Evolutionary conservation across 1,140 invertebrate genomes (phyloP).

Genomic region (Proales similis): DNA sequence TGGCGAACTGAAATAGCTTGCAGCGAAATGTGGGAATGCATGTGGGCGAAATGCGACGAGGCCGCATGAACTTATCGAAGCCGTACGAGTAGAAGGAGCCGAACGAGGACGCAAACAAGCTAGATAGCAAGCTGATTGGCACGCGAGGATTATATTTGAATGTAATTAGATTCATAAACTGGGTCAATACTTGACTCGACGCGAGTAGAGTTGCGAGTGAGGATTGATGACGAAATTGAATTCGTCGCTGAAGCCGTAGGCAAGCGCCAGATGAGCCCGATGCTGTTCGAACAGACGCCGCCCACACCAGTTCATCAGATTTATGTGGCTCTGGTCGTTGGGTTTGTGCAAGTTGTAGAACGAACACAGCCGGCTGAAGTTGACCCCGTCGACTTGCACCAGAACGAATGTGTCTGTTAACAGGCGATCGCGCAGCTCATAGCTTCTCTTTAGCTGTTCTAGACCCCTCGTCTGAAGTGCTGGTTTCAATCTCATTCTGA

Average conservation of each 20-base stretch:
- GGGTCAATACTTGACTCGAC: not conserved
- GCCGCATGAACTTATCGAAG: not conserved
- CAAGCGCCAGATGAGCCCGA: not conserved
- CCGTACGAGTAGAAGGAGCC: not conserved
- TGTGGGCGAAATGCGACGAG: too few relatives aligned
- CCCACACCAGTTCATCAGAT: conserved; percentile 4
- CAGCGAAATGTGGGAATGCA: not conserved
- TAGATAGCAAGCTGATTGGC: not conserved
- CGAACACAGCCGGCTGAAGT: not conserved
- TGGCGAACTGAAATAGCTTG: not conserved
- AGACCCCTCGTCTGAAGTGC: not conserved
- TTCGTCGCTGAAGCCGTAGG: conserved; percentile 3
- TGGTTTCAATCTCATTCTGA: not conserved
- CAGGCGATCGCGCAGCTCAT: not conserved
- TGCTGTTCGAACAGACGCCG: not conserved
- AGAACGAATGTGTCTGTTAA: not conserved
- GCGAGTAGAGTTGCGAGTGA: not conserved
- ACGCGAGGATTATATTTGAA: not conserved
- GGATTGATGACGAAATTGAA: not conserved
- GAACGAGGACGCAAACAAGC: not conserved
- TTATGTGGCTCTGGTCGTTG: not conserved
- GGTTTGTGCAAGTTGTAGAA: not conserved
- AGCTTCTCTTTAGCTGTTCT: not conserved
- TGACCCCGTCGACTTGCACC: conserved; percentile 1
- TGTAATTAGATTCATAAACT: not conserved